Evolutionary conservation across 92 coral and sea anemone species (phyloP).

Genomic region (Porites evermanni): DNA sequence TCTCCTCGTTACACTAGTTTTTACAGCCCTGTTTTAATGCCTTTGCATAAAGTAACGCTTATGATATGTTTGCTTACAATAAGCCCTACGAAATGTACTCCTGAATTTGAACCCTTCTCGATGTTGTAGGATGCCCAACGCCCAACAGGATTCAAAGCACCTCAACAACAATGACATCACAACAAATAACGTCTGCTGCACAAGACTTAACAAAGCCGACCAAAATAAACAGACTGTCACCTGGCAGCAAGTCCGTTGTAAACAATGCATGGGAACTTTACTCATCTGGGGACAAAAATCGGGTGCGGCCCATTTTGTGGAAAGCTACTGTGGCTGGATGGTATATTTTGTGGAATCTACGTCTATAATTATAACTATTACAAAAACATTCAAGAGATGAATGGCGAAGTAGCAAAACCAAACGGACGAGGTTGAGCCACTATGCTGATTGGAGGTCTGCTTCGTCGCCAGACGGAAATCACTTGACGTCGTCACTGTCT

Average conservation of each 20-base stretch:
- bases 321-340: not conserved
- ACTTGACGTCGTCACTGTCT: no score
- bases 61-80: no score
- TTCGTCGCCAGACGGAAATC: not conserved
- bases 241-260: not conserved
- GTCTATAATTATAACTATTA: not conserved
- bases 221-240: not conserved
- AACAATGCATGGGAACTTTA: constrained; percentile 1
- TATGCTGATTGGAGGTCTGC: not conserved
- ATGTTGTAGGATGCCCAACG: constrained; percentile 16
- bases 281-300: not conserved
- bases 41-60: no score
- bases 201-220: not conserved
- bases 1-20: no score
- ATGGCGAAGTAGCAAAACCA: not conserved
- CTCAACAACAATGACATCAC: not conserved
- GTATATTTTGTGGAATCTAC: not conserved
- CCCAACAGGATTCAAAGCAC: constrained; percentile 1
- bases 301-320: not conserved
- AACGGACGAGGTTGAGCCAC: no score
- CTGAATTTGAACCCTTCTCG: not conserved
- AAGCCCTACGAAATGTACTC: no score
- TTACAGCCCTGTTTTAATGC: no score
- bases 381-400: not conserved
- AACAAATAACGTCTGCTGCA: not conserved